Evolutionary conservation across 2,888 invertebrate species (phyloP).

Genomic region (Dasypogon diadema): DNA sequence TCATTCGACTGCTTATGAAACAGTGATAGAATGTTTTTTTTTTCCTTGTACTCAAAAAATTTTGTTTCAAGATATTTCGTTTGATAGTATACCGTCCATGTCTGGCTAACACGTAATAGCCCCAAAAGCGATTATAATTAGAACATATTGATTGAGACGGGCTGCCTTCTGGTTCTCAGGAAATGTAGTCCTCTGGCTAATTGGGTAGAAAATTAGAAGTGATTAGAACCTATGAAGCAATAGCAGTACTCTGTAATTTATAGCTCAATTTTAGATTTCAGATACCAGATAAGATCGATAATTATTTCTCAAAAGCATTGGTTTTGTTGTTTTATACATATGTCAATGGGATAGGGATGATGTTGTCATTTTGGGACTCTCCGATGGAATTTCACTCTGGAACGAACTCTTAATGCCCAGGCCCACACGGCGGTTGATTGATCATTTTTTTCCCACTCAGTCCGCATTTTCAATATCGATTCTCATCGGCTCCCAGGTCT

Average conservation of each 20-base stretch:
- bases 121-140: conserved; percentile 26
- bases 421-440: conserved; percentile 12
- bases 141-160: not conserved
- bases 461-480: conserved; percentile 15
- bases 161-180: conserved; percentile 27
- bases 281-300: conserved; percentile 48
- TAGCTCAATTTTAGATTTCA: conserved; percentile 38
- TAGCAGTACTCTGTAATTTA: conserved; percentile 35
- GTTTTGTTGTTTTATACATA: conserved; percentile 28
- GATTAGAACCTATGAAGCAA: conserved; percentile 41
- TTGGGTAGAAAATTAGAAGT: conserved; percentile 50
- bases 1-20: not conserved
- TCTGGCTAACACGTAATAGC: not conserved
- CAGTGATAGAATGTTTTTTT: no score
- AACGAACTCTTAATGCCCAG: conserved; percentile 17
- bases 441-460: conserved; percentile 18
- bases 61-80: conserved; percentile 37
- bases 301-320: conserved; percentile 23
- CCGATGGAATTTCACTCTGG: conserved; percentile 1
- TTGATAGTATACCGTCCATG: not conserved
- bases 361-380: conserved; percentile 16
- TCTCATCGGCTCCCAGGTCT: not conserved
- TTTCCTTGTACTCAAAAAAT: no score
- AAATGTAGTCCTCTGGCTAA: conserved; percentile 20
- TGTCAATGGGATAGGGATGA: conserved; percentile 1